Conservation (phyloP, 2,888 invertebrate genomes). For the Anticlea derivata region DNA sequence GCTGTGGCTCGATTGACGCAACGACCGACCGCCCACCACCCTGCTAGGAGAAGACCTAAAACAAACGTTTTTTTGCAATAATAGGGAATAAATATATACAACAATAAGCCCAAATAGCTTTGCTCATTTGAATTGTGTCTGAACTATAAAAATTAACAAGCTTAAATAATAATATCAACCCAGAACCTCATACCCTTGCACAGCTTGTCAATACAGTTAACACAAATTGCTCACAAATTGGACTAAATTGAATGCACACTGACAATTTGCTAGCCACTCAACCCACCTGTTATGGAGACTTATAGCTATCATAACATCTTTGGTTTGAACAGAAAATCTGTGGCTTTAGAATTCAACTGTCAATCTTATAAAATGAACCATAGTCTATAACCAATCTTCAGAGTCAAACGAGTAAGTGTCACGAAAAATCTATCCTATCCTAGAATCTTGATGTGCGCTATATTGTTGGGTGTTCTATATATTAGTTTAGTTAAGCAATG, state of each 20-base stretch:
- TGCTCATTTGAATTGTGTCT: too few relatives aligned
- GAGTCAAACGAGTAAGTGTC: too few relatives aligned
- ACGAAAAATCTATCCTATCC: too few relatives aligned
- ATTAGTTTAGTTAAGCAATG: too few relatives aligned
- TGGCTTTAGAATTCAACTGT: too few relatives aligned
- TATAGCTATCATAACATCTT: background rate
- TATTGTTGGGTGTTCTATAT: too few relatives aligned
- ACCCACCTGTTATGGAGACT: constrained; percentile 9
- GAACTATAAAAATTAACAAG: too few relatives aligned
- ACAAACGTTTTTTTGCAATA: constrained; percentile 14
- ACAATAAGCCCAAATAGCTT: too few relatives aligned
- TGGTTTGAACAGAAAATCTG: background rate
- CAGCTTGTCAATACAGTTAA: constrained; percentile 12
- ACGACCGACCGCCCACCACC: constrained; percentile 83
- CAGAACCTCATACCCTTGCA: constrained; percentile 1
- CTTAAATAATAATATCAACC: background rate
- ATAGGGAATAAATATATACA: background rate
- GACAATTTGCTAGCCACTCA: constrained; percentile 11
- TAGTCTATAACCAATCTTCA: too few relatives aligned
- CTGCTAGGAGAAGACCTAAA: constrained; percentile 83
- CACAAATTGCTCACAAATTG: constrained; percentile 23
- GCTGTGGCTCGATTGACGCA: constrained; percentile 75
- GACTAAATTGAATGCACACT: constrained; percentile 21
- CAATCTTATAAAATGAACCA: too few relatives aligned
- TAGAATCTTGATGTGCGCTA: too few relatives aligned